Conservation (phyloP, 2,888 invertebrate genomes). For the Morpho achilles region DNA sequence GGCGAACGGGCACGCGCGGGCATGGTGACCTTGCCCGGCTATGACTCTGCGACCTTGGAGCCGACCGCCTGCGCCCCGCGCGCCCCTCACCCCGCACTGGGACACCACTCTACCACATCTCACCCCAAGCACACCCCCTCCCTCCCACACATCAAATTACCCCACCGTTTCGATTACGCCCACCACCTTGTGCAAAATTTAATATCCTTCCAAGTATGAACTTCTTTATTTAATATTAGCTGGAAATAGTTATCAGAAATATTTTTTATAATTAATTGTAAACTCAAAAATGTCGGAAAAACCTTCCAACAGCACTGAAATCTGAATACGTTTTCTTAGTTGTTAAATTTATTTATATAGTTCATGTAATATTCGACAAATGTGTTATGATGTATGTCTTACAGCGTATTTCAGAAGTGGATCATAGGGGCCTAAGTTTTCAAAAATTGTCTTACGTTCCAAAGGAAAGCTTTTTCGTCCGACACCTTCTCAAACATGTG, state of each 20-base stretch:
- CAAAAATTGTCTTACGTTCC: too few species aligned
- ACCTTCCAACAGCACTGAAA: too few species aligned
- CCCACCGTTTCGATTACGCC: slow-evolving; percentile 45
- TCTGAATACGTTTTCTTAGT: too few species aligned
- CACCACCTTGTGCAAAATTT: slow-evolving; percentile 67
- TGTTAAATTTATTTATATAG: too few species aligned
- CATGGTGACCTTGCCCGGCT: slow-evolving; percentile 77
- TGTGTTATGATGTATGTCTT: too few species aligned
- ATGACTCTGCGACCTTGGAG: slow-evolving; percentile 79
- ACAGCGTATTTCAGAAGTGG: too few species aligned
- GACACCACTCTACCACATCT: slow-evolving; percentile 28
- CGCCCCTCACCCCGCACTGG: slow-evolving; percentile 31
- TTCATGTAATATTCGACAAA: too few species aligned
- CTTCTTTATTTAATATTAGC: slow-evolving; percentile 22
- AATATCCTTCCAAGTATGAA: slow-evolving; percentile 48
- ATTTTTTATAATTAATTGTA: too few species aligned
- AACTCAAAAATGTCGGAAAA: too few species aligned
- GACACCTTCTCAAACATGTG: too few species aligned
- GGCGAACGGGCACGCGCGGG: slow-evolving; percentile 67
- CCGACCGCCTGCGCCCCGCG: slow-evolving; percentile 43
- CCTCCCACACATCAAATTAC: slow-evolving; percentile 46
- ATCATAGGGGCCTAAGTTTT: too few species aligned
- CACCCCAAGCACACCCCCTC: slow-evolving; percentile 33
- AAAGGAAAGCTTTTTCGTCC: too few species aligned
- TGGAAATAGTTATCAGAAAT: background rate